Conservation (phyloP, 2,888 invertebrate genomes). For the Merodon equestris region DNA sequence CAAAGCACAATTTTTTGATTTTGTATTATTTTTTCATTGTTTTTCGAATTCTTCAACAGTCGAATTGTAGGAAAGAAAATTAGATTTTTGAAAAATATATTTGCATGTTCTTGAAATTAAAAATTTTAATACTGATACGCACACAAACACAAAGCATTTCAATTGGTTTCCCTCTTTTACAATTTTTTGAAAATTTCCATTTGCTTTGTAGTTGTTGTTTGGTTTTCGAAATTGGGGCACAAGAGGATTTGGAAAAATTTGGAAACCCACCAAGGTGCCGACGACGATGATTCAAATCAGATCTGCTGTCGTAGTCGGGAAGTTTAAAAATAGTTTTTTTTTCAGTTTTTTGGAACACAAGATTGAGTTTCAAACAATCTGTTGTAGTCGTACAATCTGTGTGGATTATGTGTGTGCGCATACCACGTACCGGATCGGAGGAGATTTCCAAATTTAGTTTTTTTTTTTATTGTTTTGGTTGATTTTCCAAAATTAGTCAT, state of each 20-base stretch:
- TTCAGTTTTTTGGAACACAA: constrained; percentile 34
- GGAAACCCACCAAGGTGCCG: constrained; percentile 12
- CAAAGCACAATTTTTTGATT: constrained; percentile 34
- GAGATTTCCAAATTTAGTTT: constrained; percentile 57
- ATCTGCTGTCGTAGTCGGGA: constrained; percentile 9
- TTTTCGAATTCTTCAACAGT: constrained; percentile 18
- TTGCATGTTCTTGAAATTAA: constrained; percentile 43
- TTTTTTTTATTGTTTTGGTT: constrained; percentile 50
- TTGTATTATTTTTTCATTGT: constrained; percentile 34
- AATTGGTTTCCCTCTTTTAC: constrained; percentile 16
- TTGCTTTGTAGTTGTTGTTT: too few relatives aligned
- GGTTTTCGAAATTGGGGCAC: constrained; percentile 48
- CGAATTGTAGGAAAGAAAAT: constrained; percentile 53
- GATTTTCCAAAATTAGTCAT: constrained; percentile 57
- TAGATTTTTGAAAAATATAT: constrained; percentile 54
- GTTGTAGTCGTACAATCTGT: constrained; percentile 54
- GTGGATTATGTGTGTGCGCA: constrained; percentile 17
- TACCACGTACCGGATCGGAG: constrained; percentile 31
- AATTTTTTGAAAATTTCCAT: too few relatives aligned
- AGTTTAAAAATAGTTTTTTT: constrained; percentile 49
- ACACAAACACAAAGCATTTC: constrained; percentile 48
- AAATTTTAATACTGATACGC: constrained; percentile 3
- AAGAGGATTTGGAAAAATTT: constrained; percentile 23
- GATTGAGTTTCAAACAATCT: constrained; percentile 57
- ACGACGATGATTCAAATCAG: constrained; percentile 30